Percentiles rank a stretch among this genome's conserved stretches.
Conservation (phyloP, 2,113 vertebrate species). For the Coregonus clupeaformis region DNA sequence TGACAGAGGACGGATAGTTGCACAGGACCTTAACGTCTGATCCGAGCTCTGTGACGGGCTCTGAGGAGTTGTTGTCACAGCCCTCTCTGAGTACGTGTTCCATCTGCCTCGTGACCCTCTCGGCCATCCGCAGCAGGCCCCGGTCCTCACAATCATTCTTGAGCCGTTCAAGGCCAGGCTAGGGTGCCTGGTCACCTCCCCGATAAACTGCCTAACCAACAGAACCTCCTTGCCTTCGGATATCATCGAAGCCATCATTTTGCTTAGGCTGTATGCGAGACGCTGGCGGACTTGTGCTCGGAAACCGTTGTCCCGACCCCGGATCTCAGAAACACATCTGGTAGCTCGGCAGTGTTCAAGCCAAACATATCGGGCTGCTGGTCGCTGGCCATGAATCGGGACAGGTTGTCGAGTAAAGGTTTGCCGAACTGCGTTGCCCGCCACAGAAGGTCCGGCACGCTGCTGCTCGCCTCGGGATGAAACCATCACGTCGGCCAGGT, state of each 20-base stretch:
- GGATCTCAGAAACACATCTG: too few species aligned
- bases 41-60: neutral
- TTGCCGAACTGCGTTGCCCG: too few species aligned
- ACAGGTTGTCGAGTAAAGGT: too few species aligned
- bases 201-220: neutral
- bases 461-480: too few species aligned
- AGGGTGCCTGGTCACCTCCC: constrained; percentile 5
- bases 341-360: too few species aligned
- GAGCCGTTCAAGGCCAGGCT: neutral
- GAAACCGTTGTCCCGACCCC: neutral
- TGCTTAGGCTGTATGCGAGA: neutral
- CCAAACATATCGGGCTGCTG: too few species aligned
- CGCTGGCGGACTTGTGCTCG: neutral
- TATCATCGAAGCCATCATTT: neutral
- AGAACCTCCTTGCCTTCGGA: constrained; percentile 10
- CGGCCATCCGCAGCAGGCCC: neutral
- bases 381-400: too few species aligned
- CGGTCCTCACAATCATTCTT: neutral
- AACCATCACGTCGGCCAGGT: too few species aligned
- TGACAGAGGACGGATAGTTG: neutral
- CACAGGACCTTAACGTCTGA: neutral
- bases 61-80: too few species aligned
- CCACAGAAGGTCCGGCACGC: too few species aligned
- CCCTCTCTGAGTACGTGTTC: too few species aligned
- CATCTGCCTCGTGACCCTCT: neutral